Base-by-base conservation (phyloP, 2,113 vertebrate species). In the Poecilia latipinna region DNA sequence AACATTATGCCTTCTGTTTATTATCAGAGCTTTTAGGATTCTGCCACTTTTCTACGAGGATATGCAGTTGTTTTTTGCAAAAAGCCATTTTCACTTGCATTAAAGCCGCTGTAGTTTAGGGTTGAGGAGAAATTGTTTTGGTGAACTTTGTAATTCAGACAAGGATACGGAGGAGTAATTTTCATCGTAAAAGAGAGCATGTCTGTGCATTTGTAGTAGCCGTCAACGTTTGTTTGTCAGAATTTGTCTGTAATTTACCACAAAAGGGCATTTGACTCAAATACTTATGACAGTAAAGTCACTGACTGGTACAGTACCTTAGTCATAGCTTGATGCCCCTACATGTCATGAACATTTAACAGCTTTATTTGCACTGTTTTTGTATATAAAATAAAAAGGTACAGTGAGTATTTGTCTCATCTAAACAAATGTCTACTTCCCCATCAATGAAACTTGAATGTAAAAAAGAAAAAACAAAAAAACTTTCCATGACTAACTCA, bases 1-100 rank as follows among this genome's bases (percentile, higher is more conserved):
- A 91, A 90, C 89, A 89, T 81, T 74, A 78, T 84, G 85, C 65
- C 80, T 83, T 85, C 70, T 90, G 79, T 90, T 88, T 90, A 77
- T 86, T 81, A 75, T 89, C 77, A 70, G 72, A 65, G 69, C 85
- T 82, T 88, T 75, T 71, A 80, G 74, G 65, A 83, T 82, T 86
- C 77, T 68, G 65, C 73, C 33, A 70, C 79, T 84, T 88, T 83
- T 42, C 70, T 65, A 71, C 12, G 32, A 67, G n/a, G 64, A 68
- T 73, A 54, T 33, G 42, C 62, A 79, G 73, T 69, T 65, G 65
- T 85, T 80, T 29, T 79, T 68, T 33, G 51, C 4, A 65, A 73
- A 73, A 84, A 87, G 79, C 39, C 65, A 66, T 61, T 57, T 69
- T 63, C 70, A 29, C 75, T 72, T 68, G 68, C 51, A 69, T 73